Conservation (phyloP, 2,797 vertebrate genomes). For the Lutra lutra region DNA sequence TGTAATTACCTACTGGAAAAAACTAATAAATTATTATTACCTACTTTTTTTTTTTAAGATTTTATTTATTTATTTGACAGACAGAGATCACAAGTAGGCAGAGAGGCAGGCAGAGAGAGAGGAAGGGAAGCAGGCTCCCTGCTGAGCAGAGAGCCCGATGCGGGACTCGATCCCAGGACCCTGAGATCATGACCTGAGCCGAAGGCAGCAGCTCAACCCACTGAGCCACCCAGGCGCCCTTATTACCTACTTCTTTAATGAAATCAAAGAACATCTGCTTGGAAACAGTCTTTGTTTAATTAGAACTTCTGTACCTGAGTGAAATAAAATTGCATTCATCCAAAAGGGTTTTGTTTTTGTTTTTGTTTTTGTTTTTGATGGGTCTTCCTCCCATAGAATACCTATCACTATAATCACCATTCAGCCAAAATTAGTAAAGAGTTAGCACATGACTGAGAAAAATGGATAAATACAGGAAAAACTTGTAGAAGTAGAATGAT, state of each 20-base stretch:
- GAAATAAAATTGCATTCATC: conserved; percentile 30
- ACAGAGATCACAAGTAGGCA: too few relatives aligned
- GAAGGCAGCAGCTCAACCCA: too few relatives aligned
- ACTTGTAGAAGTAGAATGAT: not conserved
- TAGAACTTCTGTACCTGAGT: not conserved
- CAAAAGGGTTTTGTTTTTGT: not conserved
- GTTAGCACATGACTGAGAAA: conserved; percentile 40
- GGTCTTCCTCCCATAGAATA: not conserved
- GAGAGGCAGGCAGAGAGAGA: too few relatives aligned
- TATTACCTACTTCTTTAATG: not conserved
- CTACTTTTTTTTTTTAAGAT: not conserved
- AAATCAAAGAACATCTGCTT: not conserved
- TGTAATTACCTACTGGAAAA: not conserved
- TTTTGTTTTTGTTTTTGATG: not conserved
- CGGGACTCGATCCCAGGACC: too few relatives aligned
- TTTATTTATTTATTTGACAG: too few relatives aligned
- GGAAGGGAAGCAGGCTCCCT: too few relatives aligned
- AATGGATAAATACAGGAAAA: conserved; percentile 41
- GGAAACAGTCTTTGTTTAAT: not conserved
- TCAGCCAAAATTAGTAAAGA: conserved; percentile 36
- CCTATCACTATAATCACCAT: conserved; percentile 41
- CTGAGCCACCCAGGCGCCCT: too few relatives aligned
- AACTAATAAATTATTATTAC: not conserved
- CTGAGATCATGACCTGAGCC: too few relatives aligned
- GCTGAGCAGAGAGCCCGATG: too few relatives aligned